Evolutionary conservation across 2,888 invertebrate species (phyloP).

Genomic region (Coenonympha glycerion): DNA sequence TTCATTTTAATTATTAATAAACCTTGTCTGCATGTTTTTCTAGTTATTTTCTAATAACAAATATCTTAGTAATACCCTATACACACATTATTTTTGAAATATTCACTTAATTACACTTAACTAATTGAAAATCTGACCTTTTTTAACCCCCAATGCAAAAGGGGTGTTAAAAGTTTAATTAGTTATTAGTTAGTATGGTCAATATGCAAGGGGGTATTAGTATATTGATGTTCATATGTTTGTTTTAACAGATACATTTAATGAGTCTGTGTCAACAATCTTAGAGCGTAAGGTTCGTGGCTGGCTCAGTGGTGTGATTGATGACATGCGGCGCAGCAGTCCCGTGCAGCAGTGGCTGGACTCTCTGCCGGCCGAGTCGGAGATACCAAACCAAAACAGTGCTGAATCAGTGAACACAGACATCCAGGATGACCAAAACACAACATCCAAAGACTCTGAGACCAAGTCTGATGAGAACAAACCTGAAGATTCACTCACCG

Average conservation of each 20-base stretch:
- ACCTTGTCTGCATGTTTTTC: too few relatives aligned
- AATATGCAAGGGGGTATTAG: neutral
- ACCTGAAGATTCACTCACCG: conserved; percentile 54
- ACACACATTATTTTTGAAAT: too few relatives aligned
- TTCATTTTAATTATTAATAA: too few relatives aligned
- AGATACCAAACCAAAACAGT: conserved; percentile 28
- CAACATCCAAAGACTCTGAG: conserved; percentile 35
- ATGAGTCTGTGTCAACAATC: conserved; percentile 64
- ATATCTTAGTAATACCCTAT: too few relatives aligned
- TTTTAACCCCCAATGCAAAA: too few relatives aligned
- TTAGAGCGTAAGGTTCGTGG: conserved; percentile 67
- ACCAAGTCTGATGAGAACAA: conserved; percentile 54
- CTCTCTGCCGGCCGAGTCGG: conserved; percentile 73
- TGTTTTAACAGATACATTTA: conserved; percentile 58
- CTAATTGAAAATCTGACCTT: too few relatives aligned
- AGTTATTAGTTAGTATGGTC: neutral
- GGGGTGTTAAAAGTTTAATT: too few relatives aligned
- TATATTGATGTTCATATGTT: neutral
- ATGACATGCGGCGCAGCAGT: conserved; percentile 79
- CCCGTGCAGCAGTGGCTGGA: conserved; percentile 87
- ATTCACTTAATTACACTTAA: too few relatives aligned
- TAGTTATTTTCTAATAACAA: too few relatives aligned
- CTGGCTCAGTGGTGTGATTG: conserved; percentile 68
- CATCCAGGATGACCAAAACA: conserved; percentile 32
- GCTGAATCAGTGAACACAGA: conserved; percentile 14